Conservation (phyloP, 2,888 invertebrate species). For the Polyommatus icarus region DNA sequence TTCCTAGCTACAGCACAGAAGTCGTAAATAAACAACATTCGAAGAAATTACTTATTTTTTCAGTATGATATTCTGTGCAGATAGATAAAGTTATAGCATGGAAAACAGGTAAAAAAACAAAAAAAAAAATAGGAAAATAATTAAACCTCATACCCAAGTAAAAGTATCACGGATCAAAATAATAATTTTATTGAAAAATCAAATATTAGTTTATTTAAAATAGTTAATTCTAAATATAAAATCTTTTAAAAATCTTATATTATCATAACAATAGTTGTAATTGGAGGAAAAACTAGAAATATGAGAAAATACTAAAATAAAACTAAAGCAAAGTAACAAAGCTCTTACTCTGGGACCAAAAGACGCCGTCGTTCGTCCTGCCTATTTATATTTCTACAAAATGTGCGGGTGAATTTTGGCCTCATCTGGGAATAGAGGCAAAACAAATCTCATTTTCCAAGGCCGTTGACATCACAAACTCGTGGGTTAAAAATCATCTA, state of each 20-base stretch:
- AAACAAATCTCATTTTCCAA: slow-evolving; percentile 13
- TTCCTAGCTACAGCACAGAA: too few relatives aligned
- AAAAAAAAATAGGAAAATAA: neutral
- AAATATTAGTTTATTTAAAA: too few relatives aligned
- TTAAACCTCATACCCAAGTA: neutral
- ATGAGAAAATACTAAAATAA: neutral
- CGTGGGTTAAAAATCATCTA: neutral
- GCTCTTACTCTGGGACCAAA: neutral
- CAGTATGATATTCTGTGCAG: neutral
- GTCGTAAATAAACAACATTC: neutral
- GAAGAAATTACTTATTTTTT: neutral
- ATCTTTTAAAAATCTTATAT: too few relatives aligned
- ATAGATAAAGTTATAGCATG: neutral
- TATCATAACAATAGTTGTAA: too few relatives aligned
- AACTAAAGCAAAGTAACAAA: neutral
- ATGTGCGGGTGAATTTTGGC: neutral
- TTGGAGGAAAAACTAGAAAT: neutral
- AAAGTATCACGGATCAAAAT: neutral
- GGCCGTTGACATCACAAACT: slow-evolving; percentile 4
- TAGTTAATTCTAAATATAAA: too few relatives aligned
- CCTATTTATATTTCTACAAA: neutral
- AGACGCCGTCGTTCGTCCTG: neutral
- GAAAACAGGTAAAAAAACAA: neutral
- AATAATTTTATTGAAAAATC: too few relatives aligned
- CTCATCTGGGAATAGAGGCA: slow-evolving; percentile 6